phyloP scores from a whole-genome alignment of 2,113 vertebrate genomes.

The Murina feae region DNA sequence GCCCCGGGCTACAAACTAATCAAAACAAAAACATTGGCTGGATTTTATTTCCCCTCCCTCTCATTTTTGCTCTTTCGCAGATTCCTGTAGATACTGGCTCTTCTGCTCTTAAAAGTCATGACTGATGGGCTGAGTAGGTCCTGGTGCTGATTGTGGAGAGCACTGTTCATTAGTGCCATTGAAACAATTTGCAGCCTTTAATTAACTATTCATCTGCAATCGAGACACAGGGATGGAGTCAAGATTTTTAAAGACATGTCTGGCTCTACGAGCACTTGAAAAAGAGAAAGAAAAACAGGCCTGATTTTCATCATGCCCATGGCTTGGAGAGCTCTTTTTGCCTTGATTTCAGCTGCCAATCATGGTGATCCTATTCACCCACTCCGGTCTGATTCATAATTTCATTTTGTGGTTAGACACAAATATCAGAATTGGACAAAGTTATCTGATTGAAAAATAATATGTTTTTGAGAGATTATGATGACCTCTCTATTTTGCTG shows the following conservation, averaged over 20 bases:
- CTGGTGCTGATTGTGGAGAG: conserved; percentile 37
- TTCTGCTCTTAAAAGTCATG: conserved; percentile 23
- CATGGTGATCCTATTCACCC: conserved; percentile 45
- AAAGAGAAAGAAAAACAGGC: conserved; percentile 29
- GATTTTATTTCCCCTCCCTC: background rate
- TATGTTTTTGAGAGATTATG: conserved; percentile 68
- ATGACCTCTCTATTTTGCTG: conserved; percentile 71
- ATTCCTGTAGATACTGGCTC: background rate
- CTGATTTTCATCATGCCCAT: conserved; percentile 55
- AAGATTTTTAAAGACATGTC: conserved; percentile 47
- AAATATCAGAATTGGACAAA: conserved; percentile 71
- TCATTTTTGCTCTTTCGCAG: background rate
- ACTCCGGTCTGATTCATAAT: conserved; percentile 59
- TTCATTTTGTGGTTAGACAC: conserved; percentile 69
- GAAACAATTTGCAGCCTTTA: conserved; percentile 32
- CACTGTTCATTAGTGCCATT: background rate
- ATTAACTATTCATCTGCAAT: conserved; percentile 61
- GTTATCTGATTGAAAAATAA: conserved; percentile 73
- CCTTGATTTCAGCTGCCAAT: conserved; percentile 70
- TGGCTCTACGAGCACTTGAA: conserved; percentile 53
- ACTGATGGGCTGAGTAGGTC: background rate
- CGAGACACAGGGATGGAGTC: conserved; percentile 40
- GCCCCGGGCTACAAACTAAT: conserved; percentile 74
- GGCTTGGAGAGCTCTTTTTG: conserved; percentile 35
- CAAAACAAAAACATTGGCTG: background rate